Evolutionary conservation across 1,140 invertebrate genomes (phyloP), one percentile per base, ranked within the genome.

Genomic region (Meteorus sp.): DNA sequence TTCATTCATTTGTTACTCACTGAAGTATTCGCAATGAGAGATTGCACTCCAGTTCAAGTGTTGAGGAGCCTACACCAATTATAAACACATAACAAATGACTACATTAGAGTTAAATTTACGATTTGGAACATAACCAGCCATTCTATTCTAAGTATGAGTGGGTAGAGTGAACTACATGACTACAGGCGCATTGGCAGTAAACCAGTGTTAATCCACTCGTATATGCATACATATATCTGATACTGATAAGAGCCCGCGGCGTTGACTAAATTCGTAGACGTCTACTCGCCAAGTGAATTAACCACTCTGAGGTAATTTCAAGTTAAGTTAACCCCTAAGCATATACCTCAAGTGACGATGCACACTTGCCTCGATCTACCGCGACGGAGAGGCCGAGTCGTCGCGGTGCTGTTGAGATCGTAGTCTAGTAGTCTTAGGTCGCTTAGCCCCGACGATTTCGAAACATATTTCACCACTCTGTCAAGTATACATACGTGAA

Each of bases 301-400:
- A 77, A 74, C 69, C 71, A 70, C 67, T 9, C 25, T 33, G 67
- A 74, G 73, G 74, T 77, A 75, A 77, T 75, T 70, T 69, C 58
- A 66, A 77, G 74, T 76, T 75, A 73, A 76, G 74, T 67, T 74
- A 70, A 75, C 74, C 72, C 68, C 70, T 72, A 69, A 77, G 71
- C 68, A 71, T n/a, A n/a, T 68, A 71, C 69, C 69, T 64, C 68
- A 58, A 69, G 66, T 63, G 63, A 66, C 67, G 68, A 69, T 60
- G 62, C 53, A 31, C 59, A 55, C 48, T 56, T 56, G 48, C 45
- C 27, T 43, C 47, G 52, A 52, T n/a, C 39, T 45, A 29, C 33
- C 22, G n/a, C 23, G 19, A 35, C 33, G n/a, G 61, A 59, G 62
- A 58, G 55, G 13, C 35, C 50, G 47, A 56, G 39, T 35, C 48